These are phyloP conservation scores for Strigamia transsilvanica DNA, from an alignment of 2,888 invertebrate species.

Conservation along the genomic window DNA sequence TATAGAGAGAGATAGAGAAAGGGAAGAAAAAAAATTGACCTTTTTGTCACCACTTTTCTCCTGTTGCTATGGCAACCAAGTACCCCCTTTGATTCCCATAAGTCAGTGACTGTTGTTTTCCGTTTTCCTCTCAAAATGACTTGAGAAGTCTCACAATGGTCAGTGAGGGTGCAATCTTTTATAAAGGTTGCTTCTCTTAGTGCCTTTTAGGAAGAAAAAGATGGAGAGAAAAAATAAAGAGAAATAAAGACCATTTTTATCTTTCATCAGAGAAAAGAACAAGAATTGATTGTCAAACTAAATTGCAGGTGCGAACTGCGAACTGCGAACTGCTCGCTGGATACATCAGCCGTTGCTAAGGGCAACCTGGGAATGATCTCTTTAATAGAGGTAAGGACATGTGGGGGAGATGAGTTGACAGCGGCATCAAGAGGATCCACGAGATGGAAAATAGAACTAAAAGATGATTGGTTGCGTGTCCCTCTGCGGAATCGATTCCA, in stretches of 20 bases:
- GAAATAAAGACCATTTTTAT: constrained; percentile 29
- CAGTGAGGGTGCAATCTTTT: constrained; percentile 35
- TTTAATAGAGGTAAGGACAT: background rate
- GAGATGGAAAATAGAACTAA: no score
- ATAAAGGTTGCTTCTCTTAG: constrained; percentile 35
- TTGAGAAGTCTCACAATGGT: constrained; percentile 30
- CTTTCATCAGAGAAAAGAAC: constrained; percentile 15
- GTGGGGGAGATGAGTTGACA: background rate
- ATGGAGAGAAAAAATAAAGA: background rate
- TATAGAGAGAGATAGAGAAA: background rate
- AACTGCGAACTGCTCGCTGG: background rate
- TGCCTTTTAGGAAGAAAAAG: constrained; percentile 27
- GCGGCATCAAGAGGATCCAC: background rate
- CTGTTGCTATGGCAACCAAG: background rate
- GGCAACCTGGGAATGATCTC: background rate
- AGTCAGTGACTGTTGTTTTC: constrained; percentile 35
- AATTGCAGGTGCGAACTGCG: constrained; percentile 23
- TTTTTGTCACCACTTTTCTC: background rate
- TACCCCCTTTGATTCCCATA: background rate
- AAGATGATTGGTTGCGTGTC: no score
- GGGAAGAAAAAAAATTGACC: background rate
- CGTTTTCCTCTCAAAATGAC: constrained; percentile 29
- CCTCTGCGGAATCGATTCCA: no score
- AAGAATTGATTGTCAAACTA: constrained; percentile 21
- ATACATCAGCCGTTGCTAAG: background rate